Evolutionary conservation across 2,797 vertebrate species (phyloP), one percentile per base, ranked within the genome.

Genomic region (Allobates femoralis): DNA sequence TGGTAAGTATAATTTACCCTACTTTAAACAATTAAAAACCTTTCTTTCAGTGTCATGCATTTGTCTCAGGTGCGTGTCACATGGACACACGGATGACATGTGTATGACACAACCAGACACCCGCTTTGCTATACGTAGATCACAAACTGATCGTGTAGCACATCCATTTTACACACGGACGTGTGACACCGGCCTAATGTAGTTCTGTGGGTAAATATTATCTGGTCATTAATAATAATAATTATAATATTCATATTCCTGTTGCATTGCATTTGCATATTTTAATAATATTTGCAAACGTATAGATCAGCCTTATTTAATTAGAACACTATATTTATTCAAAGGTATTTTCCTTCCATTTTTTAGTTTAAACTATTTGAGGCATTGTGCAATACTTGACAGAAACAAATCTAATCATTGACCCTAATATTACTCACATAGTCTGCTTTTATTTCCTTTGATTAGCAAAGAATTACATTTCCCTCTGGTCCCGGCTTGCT

Each of bases 381-480:
- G 16, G 21, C 23, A 12, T 18, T 14, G 16, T 2, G 28, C 19
- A 41, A 80, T 32, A 30, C 37, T 30, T 66, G 37, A 66, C 53
- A 80, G 5, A 80, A 28, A 66, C 26, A 28, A 80, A 37, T 23
- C n/a, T 21, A 21, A 66, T 66, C 37, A 66, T 50, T 51, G 26
- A 66, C 62, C 62, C 37, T 32, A 21, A 81, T 28, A 58, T 58
- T 51, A 18, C 16, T 53, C 5, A 23, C 26, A 6, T 28, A 53
- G 79, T 34, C 30, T 32, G 30, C 51, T 32, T 81, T 81, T 32
- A 21, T 21, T 8, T 69, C 18, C 46, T 81, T 69, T 69, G 18
- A 46, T 64, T 80, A 51, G 50, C 26, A 80, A 66, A 66, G 41
- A 80, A 80, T 81, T 69, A 21, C 62, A 81, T 69, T 81, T 69